Evolutionary conservation across 2,888 invertebrate species (phyloP), one percentile per base, ranked within the genome.

Genomic region (Volucella inflata): DNA sequence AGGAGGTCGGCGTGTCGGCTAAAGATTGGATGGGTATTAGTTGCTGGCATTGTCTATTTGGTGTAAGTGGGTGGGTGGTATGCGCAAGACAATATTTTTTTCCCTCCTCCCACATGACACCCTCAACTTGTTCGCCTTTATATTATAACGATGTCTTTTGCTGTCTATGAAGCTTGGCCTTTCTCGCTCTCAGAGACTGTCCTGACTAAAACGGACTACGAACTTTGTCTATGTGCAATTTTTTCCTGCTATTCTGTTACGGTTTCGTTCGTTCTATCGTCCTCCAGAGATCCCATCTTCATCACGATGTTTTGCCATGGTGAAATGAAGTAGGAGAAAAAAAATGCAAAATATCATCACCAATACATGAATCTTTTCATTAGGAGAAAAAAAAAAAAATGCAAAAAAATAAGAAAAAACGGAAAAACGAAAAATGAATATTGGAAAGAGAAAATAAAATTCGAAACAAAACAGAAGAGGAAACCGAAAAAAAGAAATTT

Each of bases 61-160:
- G 64, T 70, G 62, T 30, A 16, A 8, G 64, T 78, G 78, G 78
- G 78, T 78, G 62, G 78, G 78, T 62, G 70, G 78, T 71, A 42
- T 78, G 78, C 78, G 78, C 78, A 78, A 78, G 78, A 78, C 78
- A 78, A 78, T 78, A 14, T 57, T 71, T 55, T 77, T 70, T 38
- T 40, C 2, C 38, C 12, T 42, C 30, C n/a, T 44, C 17, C 11
- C 30, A 30, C 30, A 30, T 30, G 30, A 30, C 30, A 30, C 30
- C 30, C 4, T 1, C 30, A 3, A 30, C 50, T 55, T 17, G 17
- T 46, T 44, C 14, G 30, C 53, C 40, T 62, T 48, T 42, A 36
- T 60, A 70, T 46, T 68, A 30, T 30, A 30, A 16, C 68, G 53
- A 62, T 77, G 70, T 78, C 70, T 48, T 55, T 30, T 30, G 30